Conservation (phyloP, 37 sponge, comb jelly and placozoan species). For the Geodia barretti region DNA sequence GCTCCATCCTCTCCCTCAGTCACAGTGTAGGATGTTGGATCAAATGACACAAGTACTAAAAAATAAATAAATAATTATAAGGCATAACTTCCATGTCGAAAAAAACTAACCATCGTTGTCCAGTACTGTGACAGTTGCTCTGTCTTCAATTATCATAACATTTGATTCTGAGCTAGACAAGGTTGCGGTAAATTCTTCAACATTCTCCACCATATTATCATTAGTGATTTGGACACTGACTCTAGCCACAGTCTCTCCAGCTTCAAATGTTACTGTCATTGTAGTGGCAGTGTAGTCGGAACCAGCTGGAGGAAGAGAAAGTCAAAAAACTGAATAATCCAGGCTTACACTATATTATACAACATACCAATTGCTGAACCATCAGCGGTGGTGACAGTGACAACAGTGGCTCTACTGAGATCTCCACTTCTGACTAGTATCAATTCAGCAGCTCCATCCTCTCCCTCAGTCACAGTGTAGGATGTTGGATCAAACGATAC, state of each 20-base stretch:
- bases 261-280: neutral
- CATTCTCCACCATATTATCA: neutral
- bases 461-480: constrained; percentile 36
- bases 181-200: neutral
- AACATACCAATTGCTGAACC: constrained; percentile 19
- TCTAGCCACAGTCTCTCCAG: neutral
- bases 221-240: neutral
- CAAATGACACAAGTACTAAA: constrained; percentile 23
- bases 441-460: neutral
- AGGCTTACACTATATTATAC: too few species aligned
- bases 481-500: constrained; percentile 36
- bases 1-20: constrained; percentile 4
- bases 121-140: neutral
- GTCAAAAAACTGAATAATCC: neutral
- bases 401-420: neutral
- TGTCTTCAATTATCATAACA: neutral
- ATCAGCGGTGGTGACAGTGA: constrained; percentile 5
- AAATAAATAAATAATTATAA: too few species aligned
- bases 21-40: constrained; percentile 35
- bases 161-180: neutral
- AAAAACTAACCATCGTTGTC: neutral
- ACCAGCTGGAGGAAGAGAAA: constrained; percentile 11
- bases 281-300: constrained; percentile 6
- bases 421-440: neutral
- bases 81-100: neutral